Percentiles rank a stretch among this genome's conserved stretches.
Conservation (phyloP, 2,113 vertebrate genomes). For the Actenoides hombroni region DNA sequence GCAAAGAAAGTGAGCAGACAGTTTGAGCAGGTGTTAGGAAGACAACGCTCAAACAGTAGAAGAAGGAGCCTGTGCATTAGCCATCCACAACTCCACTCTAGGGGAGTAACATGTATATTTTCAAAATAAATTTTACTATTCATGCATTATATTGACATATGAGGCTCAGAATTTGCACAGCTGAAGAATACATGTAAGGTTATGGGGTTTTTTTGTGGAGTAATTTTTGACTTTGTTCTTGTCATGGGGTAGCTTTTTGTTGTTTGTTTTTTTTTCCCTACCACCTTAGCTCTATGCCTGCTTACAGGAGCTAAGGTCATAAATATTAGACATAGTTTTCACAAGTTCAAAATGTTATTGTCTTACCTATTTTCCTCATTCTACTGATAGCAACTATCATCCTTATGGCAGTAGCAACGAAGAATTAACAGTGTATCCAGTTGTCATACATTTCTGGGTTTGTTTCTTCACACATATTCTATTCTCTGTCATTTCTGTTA, state of each 20-base stretch:
- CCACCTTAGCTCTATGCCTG: not conserved
- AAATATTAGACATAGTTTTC: not conserved
- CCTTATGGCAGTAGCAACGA: not conserved
- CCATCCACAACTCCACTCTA: not conserved
- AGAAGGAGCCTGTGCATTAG: not conserved
- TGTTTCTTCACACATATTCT: not conserved
- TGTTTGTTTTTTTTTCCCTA: not conserved
- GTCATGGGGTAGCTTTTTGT: not conserved
- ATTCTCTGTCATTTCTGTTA: not conserved
- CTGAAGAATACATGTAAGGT: not conserved
- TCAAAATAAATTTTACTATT: not conserved
- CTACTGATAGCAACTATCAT: not conserved
- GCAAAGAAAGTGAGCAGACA: not conserved
- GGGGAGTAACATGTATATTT: not conserved
- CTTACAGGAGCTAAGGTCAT: not conserved
- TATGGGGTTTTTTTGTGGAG: rapidly evolving
- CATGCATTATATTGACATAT: not conserved
- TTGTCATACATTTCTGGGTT: not conserved
- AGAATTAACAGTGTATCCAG: not conserved
- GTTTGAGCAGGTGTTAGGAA: not conserved
- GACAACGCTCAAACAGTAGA: not conserved
- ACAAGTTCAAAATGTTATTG: not conserved
- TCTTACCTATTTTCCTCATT: not conserved
- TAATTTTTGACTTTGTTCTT: not conserved
- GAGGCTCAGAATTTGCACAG: not conserved